These are phyloP conservation scores for Eilema depressum DNA, from an alignment of 2,888 invertebrate species.

Conservation along the genomic window DNA sequence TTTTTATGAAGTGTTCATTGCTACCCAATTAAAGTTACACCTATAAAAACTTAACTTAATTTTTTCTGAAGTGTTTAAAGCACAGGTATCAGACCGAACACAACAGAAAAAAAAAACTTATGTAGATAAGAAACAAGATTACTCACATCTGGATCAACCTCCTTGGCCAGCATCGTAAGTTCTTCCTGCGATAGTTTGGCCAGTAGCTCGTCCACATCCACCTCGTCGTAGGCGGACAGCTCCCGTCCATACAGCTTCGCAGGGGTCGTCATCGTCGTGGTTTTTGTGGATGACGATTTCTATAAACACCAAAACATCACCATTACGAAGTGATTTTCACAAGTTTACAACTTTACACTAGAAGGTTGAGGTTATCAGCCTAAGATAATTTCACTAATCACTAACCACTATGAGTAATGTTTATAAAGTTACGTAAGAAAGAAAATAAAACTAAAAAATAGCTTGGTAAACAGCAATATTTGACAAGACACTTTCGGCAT, in stretches of 20 bases:
- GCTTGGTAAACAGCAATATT: conserved; percentile 61
- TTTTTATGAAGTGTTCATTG: no score
- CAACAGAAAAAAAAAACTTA: neutral
- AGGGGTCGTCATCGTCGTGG: conserved; percentile 96
- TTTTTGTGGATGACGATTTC: conserved; percentile 96
- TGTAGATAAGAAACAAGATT: conserved; percentile 22
- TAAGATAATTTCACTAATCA: conserved; percentile 21
- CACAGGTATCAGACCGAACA: neutral
- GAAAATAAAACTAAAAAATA: conserved; percentile 59
- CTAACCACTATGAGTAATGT: conserved; percentile 30
- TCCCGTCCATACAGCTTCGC: conserved; percentile 96
- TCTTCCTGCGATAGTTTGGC: conserved; percentile 97
- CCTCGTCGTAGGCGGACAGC: conserved; percentile 96
- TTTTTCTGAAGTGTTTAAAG: neutral
- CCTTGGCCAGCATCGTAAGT: conserved; percentile 98
- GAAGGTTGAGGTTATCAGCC: conserved; percentile 46
- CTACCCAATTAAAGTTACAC: neutral
- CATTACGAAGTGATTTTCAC: conserved; percentile 43
- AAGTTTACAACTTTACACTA: conserved; percentile 11
- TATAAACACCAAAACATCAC: conserved; percentile 83
- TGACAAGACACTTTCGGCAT: conserved; percentile 66
- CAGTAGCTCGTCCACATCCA: conserved; percentile 98
- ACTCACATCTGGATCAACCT: conserved; percentile 99
- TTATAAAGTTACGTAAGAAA: conserved; percentile 52
- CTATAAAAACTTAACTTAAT: neutral